phyloP scores from a whole-genome alignment of 2,797 vertebrate genomes.

The Pangasius djambal region DNA sequence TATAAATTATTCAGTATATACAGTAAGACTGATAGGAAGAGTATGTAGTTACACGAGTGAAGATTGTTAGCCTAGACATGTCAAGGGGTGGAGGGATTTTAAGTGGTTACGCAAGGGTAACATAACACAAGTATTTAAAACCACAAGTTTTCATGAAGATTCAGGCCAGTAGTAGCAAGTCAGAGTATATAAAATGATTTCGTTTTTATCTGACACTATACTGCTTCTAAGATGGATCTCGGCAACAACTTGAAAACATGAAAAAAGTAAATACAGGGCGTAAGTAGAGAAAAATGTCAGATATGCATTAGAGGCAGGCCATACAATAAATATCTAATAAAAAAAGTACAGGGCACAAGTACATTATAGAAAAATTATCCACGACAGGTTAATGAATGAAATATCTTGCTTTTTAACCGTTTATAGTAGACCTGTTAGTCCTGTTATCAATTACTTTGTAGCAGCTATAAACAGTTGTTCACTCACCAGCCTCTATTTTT shows the following conservation, averaged over 20 bases:
- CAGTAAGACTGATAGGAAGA: not conserved
- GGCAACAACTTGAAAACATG: not conserved
- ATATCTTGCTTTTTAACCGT: not conserved
- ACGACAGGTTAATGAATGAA: not conserved
- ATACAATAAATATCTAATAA: not conserved
- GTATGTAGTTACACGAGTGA: not conserved
- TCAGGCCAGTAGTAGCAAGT: not conserved
- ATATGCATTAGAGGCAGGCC: not conserved
- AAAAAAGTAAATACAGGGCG: not conserved
- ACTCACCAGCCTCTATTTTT: not conserved
- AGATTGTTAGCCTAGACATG: not conserved
- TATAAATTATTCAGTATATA: not conserved
- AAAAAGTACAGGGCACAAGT: not conserved
- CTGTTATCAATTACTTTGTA: not conserved
- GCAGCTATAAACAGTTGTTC: not conserved
- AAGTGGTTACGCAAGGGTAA: not conserved
- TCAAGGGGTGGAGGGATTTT: not conserved
- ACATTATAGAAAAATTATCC: not conserved
- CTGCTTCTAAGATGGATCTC: not conserved
- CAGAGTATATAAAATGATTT: not conserved
- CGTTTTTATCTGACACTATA: not conserved
- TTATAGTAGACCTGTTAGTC: not conserved
- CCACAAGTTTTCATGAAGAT: not conserved
- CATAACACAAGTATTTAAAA: not conserved
- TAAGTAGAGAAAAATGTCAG: not conserved